A percentile compares a stretch with the other conserved stretches of the same genome.
Evolutionary conservation across 2,113 vertebrate genomes (phyloP).

Genomic region (Bos indicus): DNA sequence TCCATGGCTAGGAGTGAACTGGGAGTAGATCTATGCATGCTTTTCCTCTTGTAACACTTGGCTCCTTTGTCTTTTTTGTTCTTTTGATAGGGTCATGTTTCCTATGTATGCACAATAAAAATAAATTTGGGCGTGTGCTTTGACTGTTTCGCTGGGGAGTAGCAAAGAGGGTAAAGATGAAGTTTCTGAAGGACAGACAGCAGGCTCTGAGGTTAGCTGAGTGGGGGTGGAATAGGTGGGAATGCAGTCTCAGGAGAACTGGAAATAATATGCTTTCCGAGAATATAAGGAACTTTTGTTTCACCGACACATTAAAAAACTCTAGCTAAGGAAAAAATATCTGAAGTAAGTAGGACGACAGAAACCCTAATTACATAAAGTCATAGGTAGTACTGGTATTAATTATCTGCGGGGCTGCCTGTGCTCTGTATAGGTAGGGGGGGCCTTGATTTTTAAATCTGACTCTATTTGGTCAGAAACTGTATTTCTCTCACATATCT

Average conservation of each 20-base stretch:
- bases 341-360: background rate
- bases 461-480: background rate
- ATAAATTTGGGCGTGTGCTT: background rate
- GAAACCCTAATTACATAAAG: background rate
- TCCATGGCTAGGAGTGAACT: background rate
- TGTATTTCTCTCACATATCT: background rate
- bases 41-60: background rate
- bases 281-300: background rate
- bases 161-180: background rate
- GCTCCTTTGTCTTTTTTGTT: background rate
- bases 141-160: background rate
- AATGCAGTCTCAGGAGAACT: fast-evolving
- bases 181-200: background rate
- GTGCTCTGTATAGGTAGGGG: too few species aligned
- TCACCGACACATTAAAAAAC: background rate
- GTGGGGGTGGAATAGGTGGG: fast-evolving
- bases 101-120: constrained; percentile 56
- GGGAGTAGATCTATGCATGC: background rate
- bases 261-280: background rate
- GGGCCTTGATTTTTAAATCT: background rate
- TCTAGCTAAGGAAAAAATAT: background rate
- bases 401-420: background rate
- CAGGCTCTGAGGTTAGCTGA: background rate
- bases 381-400: too few species aligned
- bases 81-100: constrained; percentile 54